phyloP scores from a whole-genome alignment of 30 jellyfish, hydroid and myxozoan species.

The Aurelia sp. region DNA sequence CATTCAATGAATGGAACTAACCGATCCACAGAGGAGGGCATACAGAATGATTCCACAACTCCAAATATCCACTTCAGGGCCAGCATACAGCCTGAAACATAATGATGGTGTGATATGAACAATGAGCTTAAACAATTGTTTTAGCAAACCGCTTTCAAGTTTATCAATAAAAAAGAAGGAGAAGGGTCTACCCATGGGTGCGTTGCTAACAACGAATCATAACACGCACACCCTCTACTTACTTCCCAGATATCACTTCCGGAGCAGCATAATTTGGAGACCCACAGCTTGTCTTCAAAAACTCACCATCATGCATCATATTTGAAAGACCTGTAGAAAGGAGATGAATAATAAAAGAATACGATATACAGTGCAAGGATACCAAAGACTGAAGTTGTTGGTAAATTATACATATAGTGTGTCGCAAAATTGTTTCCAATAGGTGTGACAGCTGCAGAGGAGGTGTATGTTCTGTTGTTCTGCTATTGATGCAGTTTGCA shows the following conservation, averaged over 20 bases:
- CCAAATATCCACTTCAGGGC: conserved; percentile 99
- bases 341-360: background rate
- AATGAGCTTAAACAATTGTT: too few relatives aligned
- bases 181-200: too few relatives aligned
- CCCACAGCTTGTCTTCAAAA: conserved; percentile 99
- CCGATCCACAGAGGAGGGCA: conserved; percentile 99
- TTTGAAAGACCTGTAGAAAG: conserved; percentile 87
- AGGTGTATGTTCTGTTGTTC: too few relatives aligned
- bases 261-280: conserved; percentile 99
- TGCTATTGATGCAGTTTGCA: too few relatives aligned
- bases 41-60: conserved; percentile 98
- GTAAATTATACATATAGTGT: too few relatives aligned
- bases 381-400: too few relatives aligned
- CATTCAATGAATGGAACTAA: conserved; percentile 28
- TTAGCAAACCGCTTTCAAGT: too few relatives aligned
- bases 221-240: background rate
- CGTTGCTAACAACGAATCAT: too few relatives aligned
- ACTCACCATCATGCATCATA: conserved; percentile 99
- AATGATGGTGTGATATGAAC: background rate
- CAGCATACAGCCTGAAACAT: conserved; percentile 93
- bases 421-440: too few relatives aligned
- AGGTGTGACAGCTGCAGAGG: too few relatives aligned
- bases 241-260: conserved; percentile 99
- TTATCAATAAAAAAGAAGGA: too few relatives aligned
- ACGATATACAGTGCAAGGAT: background rate